Conservation (phyloP, 2,113 vertebrate genomes). For the Gracilinanus agilis region DNA sequence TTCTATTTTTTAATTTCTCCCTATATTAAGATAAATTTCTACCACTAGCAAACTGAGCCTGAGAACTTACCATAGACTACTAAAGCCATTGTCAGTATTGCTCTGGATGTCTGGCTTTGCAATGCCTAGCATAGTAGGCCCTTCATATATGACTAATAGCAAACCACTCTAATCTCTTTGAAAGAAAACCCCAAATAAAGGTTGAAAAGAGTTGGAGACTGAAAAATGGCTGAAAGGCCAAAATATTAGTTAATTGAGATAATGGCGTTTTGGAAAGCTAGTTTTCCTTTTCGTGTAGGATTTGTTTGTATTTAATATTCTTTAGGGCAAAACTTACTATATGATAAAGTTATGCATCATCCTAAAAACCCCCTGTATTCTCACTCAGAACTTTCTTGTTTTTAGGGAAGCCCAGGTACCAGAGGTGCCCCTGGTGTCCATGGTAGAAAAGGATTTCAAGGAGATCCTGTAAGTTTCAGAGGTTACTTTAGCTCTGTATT, state of each 20-base stretch:
- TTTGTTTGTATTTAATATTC: not conserved
- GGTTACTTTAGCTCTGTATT: not conserved
- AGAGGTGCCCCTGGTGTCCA: conserved; percentile 62
- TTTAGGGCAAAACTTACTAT: not conserved
- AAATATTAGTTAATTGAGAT: not conserved
- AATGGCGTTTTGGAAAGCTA: not conserved
- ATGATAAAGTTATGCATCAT: not conserved
- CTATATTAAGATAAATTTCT: not conserved
- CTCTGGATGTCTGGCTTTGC: not conserved
- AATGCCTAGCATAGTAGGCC: not conserved
- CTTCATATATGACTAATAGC: not conserved
- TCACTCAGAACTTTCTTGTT: conserved; percentile 46
- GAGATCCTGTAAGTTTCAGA: conserved; percentile 71
- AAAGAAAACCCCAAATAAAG: no score
- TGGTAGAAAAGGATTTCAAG: conserved; percentile 74
- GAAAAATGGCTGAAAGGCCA: no score
- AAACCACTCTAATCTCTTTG: no score
- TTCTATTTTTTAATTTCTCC: not conserved
- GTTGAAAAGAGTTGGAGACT: no score
- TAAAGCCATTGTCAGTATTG: not conserved
- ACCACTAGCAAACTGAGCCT: not conserved
- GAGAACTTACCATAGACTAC: not conserved
- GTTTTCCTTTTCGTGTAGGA: not conserved
- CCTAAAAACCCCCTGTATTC: not conserved
- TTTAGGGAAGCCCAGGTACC: conserved; percentile 74